Evolutionary conservation across 2,797 vertebrate genomes (phyloP).

Genomic region (Chelidonichthys spinosus): DNA sequence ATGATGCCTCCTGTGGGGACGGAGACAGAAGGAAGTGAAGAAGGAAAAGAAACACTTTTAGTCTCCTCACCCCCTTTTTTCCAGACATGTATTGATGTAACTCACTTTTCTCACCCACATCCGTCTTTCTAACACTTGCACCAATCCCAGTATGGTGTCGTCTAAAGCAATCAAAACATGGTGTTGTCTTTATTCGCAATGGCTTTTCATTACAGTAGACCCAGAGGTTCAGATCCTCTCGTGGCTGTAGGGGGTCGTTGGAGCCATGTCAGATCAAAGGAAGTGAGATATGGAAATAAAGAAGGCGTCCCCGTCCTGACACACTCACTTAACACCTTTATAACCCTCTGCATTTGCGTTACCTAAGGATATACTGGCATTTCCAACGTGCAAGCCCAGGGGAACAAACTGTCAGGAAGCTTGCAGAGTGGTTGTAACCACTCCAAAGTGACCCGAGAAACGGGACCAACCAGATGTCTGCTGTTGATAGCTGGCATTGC

Average conservation of each 20-base stretch:
- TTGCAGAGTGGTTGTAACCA: conserved; percentile 15
- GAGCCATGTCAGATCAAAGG: conserved; percentile 22
- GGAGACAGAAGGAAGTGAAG: conserved; percentile 6
- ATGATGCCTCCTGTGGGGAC: conserved; percentile 23
- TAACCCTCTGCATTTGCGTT: conserved; percentile 46
- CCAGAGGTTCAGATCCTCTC: background rate
- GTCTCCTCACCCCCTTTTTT: conserved; percentile 2
- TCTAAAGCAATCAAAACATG: conserved; percentile 4
- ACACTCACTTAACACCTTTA: conserved; percentile 8
- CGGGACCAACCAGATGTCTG: conserved; percentile 52
- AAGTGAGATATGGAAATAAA: conserved; percentile 29
- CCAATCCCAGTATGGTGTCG: background rate
- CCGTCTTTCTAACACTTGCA: background rate
- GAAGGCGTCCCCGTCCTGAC: background rate
- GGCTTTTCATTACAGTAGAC: conserved; percentile 4
- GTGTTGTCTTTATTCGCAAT: background rate
- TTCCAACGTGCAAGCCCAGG: conserved; percentile 20
- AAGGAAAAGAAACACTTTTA: background rate
- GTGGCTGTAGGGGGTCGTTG: background rate
- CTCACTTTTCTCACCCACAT: background rate
- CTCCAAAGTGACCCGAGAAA: conserved; percentile 28
- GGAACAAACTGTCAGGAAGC: conserved; percentile 50
- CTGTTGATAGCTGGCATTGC: background rate
- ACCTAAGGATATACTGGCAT: conserved; percentile 55
- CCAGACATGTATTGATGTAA: conserved; percentile 5